phyloP scores from a whole-genome alignment of 2,797 vertebrate species.

The Notamacropus eugenii region DNA sequence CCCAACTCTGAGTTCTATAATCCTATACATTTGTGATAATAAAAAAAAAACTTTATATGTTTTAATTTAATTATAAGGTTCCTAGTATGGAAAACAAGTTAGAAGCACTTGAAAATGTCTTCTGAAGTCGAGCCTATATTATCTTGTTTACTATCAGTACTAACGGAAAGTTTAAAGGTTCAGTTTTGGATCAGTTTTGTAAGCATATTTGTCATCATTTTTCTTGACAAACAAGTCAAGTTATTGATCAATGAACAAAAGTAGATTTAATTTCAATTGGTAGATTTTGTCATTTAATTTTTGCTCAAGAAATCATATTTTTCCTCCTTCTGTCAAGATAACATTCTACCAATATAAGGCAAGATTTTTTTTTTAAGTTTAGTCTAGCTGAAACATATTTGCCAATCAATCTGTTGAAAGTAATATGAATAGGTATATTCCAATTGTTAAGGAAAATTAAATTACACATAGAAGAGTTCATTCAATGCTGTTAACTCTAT shows the following conservation, averaged over 20 bases:
- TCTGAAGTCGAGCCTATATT: background rate
- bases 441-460: background rate
- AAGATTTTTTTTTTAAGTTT: background rate
- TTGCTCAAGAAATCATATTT: background rate
- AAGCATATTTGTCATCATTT: background rate
- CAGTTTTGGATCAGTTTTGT: background rate
- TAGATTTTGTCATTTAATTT: slow-evolving; percentile 5
- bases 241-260: background rate
- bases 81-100: background rate
- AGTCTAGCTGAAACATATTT: background rate
- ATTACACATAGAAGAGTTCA: background rate
- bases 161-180: background rate
- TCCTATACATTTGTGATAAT: background rate
- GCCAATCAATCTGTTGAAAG: slow-evolving; percentile 25
- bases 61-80: background rate
- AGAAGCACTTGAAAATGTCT: background rate
- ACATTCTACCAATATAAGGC: background rate
- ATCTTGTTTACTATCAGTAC: background rate
- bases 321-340: slow-evolving; percentile 2
- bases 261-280: background rate
- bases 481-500: slow-evolving; percentile 2
- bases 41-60: background rate
- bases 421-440: background rate
- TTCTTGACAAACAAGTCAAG: background rate
- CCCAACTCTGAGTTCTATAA: background rate